phyloP scores from a whole-genome alignment of 2,888 invertebrate genomes.

The Synanthedon vespiformis region DNA sequence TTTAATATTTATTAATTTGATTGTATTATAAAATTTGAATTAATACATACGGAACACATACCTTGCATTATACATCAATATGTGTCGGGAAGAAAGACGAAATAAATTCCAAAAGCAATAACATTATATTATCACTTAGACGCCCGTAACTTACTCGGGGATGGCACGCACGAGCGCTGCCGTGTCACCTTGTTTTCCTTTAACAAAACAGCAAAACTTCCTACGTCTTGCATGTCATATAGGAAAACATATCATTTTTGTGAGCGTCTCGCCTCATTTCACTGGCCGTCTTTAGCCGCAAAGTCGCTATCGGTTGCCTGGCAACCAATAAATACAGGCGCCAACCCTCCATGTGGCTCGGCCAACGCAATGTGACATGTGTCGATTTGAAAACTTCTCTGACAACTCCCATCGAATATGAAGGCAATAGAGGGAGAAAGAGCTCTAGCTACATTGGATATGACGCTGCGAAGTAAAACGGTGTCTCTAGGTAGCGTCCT shows the following conservation, averaged over 20 bases:
- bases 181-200: constrained; percentile 35
- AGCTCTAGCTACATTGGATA: constrained; percentile 36
- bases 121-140: constrained; percentile 22
- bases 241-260: constrained; percentile 50
- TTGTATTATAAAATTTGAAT: too few relatives aligned
- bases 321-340: constrained; percentile 50
- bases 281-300: constrained; percentile 41
- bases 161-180: constrained; percentile 29
- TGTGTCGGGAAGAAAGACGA: constrained; percentile 11
- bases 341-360: constrained; percentile 34
- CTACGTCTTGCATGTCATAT: constrained; percentile 39
- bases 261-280: constrained; percentile 50
- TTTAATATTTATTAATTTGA: too few relatives aligned
- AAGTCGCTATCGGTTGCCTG: constrained; percentile 50
- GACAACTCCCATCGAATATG: constrained; percentile 3
- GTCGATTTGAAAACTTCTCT: constrained; percentile 19
- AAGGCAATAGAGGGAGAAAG: constrained; percentile 28
- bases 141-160: constrained; percentile 20
- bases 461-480: constrained; percentile 43
- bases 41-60: too few relatives aligned
- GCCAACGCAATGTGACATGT: constrained; percentile 35
- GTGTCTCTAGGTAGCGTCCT: constrained; percentile 49
- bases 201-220: constrained; percentile 28
- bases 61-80: constrained; percentile 11
- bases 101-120: constrained; percentile 19